Conservation (phyloP, 2,113 vertebrate species). For the Chloropsis cyanopogon region DNA sequence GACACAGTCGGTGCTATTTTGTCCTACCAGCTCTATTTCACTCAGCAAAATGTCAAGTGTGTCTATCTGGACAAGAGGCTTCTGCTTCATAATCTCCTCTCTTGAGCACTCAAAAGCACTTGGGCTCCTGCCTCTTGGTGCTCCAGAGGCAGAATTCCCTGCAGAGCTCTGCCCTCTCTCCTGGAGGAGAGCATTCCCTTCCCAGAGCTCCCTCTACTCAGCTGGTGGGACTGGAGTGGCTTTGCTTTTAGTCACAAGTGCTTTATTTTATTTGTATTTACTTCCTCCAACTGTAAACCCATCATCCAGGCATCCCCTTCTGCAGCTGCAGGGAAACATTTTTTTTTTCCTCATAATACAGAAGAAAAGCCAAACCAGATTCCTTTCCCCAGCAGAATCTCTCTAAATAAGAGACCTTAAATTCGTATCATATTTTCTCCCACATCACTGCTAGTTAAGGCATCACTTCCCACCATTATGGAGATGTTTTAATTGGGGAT, state of each 20-base stretch:
- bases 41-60: slow-evolving; percentile 14
- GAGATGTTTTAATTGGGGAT: not conserved
- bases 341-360: not conserved
- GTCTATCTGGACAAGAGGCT: not conserved
- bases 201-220: not conserved
- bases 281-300: not conserved
- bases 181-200: not conserved
- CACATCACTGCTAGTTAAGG: not conserved
- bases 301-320: not conserved
- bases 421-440: not conserved
- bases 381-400: not conserved
- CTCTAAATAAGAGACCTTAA: not conserved
- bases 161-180: not conserved
- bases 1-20: not conserved
- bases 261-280: not conserved
- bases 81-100: slow-evolving; percentile 5
- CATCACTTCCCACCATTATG: not conserved
- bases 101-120: not conserved
- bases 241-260: not conserved
- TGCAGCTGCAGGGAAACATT: not conserved
- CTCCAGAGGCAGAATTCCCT: not conserved
- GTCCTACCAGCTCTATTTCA: not conserved
- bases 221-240: rapidly evolving
- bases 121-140: not conserved
- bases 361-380: not conserved